Evolutionary conservation across 1,140 invertebrate genomes (phyloP).

Genomic region (Luehdorfia chinensis): DNA sequence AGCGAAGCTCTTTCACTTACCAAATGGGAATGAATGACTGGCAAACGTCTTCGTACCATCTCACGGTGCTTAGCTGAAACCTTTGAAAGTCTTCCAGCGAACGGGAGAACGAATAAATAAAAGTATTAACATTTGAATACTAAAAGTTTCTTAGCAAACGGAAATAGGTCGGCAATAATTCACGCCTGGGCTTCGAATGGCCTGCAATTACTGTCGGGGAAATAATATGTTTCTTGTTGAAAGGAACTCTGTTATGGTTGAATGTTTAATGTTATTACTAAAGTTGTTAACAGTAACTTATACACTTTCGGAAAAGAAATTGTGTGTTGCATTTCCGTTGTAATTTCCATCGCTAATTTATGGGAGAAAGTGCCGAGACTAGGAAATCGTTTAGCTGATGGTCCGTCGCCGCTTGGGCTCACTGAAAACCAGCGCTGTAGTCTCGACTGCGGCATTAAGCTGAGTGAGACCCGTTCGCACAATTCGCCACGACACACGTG

Average conservation of each 20-base stretch:
- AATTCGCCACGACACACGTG: too few species aligned
- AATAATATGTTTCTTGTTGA: neutral
- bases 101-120: slow-evolving; percentile 8
- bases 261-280: too few species aligned
- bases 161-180: slow-evolving; percentile 18
- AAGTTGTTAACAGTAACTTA: too few species aligned
- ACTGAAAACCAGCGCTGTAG: too few species aligned
- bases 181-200: neutral
- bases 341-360: too few species aligned
- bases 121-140: slow-evolving; percentile 12
- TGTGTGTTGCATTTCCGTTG: too few species aligned
- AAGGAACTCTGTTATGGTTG: neutral
- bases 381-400: too few species aligned
- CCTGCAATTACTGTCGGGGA: slow-evolving; percentile 8
- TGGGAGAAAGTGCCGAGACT: too few species aligned
- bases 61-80: neutral
- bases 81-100: neutral
- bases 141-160: slow-evolving; percentile 4
- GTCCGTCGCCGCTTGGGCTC: too few species aligned
- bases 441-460: too few species aligned
- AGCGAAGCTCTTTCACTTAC: neutral
- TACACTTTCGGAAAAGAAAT: too few species aligned
- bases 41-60: neutral
- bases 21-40: neutral
- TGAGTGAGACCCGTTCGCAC: too few species aligned